Evolutionary conservation across 2,888 invertebrate genomes (phyloP).

Genomic region (Habroteleia sp.): DNA sequence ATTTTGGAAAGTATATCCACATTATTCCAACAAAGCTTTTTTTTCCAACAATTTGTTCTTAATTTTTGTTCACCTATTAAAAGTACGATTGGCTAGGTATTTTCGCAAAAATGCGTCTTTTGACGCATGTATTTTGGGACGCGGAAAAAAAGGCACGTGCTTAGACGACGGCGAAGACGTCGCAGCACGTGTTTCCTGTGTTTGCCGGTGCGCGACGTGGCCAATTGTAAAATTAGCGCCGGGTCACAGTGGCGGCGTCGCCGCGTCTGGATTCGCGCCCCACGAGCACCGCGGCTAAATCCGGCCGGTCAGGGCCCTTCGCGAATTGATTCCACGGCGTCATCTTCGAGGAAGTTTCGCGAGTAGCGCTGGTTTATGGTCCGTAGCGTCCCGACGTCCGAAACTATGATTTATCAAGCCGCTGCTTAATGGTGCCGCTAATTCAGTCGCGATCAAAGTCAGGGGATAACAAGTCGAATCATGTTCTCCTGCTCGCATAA

Average conservation of each 20-base stretch:
- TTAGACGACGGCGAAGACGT: conserved; percentile 56
- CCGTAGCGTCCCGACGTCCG: conserved; percentile 72
- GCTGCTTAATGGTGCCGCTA: conserved; percentile 56
- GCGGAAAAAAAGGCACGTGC: conserved; percentile 48
- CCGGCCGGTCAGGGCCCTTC: conserved; percentile 67
- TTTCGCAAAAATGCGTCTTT: conserved; percentile 21
- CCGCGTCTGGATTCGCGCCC: conserved; percentile 78
- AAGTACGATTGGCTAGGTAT: no score
- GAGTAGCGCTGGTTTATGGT: conserved; percentile 71
- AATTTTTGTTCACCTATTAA: no score
- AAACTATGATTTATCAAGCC: conserved; percentile 66
- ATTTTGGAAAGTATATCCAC: no score
- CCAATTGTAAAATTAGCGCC: conserved; percentile 81
- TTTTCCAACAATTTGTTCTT: no score
- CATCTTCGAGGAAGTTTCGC: conserved; percentile 67
- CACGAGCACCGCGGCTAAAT: conserved; percentile 79
- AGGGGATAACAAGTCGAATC: not conserved
- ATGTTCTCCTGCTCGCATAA: not conserved
- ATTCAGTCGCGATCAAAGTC: conserved; percentile 21
- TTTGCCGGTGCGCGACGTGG: conserved; percentile 52
- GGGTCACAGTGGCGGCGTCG: conserved; percentile 80
- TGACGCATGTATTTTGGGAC: conserved; percentile 30
- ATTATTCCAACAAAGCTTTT: no score
- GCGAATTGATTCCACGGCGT: conserved; percentile 56
- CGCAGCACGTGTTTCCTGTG: conserved; percentile 65